phyloP scores from a whole-genome alignment of 1,140 invertebrate species.

The Saccostrea cuccullata region DNA sequence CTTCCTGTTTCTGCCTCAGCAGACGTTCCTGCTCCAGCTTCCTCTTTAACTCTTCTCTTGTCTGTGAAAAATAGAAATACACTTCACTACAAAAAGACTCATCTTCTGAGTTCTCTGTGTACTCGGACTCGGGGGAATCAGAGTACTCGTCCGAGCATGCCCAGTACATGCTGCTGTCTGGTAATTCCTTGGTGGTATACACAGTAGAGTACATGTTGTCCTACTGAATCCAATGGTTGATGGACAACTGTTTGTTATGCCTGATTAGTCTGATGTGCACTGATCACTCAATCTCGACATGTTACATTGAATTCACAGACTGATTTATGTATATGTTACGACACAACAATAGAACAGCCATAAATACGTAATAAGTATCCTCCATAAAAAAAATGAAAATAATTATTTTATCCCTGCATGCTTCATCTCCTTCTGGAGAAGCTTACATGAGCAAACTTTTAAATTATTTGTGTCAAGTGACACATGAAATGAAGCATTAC shows the following conservation, averaged over 20 bases:
- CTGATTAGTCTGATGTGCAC: constrained; percentile 14
- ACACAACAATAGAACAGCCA: neutral
- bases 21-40: constrained; percentile 84
- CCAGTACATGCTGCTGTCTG: constrained; percentile 11
- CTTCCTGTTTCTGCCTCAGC: constrained; percentile 62
- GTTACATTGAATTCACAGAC: constrained; percentile 24
- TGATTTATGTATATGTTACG: constrained; percentile 4
- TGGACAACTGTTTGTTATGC: neutral
- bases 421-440: neutral
- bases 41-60: constrained; percentile 73
- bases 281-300: constrained; percentile 35
- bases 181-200: neutral
- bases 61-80: constrained; percentile 67
- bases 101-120: constrained; percentile 20
- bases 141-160: constrained; percentile 5
- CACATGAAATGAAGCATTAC: constrained; percentile 10
- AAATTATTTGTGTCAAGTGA: constrained; percentile 12
- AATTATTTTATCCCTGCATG: neutral
- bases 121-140: neutral
- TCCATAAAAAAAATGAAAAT: neutral
- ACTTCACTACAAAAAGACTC: constrained; percentile 47
- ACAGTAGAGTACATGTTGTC: neutral
- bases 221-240: neutral
- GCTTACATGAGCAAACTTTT: neutral
- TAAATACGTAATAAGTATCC: neutral